phyloP scores from a whole-genome alignment of 1,140 invertebrate genomes.

The Nylanderia fulva region DNA sequence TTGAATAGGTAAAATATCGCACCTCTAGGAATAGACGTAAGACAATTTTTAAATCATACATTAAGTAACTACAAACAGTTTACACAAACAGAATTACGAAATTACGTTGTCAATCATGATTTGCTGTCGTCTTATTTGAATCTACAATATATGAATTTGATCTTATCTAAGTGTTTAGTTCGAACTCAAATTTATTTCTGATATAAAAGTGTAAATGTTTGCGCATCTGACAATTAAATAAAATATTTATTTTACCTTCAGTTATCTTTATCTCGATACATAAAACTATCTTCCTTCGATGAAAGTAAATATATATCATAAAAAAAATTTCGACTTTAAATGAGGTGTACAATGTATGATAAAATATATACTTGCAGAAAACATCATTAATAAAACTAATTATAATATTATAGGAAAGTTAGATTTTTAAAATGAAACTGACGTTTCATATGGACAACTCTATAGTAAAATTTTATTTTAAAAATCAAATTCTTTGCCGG shows the following conservation, averaged over 20 bases:
- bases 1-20: background rate
- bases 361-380: background rate
- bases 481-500: background rate
- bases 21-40: background rate
- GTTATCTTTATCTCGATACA: background rate
- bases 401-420: background rate
- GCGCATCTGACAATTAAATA: too few species aligned
- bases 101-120: background rate
- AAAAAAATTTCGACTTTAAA: background rate
- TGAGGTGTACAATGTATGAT: background rate
- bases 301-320: background rate
- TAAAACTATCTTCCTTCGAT: background rate
- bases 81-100: conserved; percentile 36
- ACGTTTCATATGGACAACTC: background rate
- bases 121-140: background rate
- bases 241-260: background rate
- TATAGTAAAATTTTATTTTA: background rate
- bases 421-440: background rate
- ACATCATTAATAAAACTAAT: background rate
- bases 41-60: conserved; percentile 31
- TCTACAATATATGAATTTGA: background rate
- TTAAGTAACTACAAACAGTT: background rate
- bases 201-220: background rate
- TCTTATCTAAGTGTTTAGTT: background rate
- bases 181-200: conserved; percentile 38